phyloP scores from a whole-genome alignment of 2,888 invertebrate species.

The Microdon myrmicae region DNA sequence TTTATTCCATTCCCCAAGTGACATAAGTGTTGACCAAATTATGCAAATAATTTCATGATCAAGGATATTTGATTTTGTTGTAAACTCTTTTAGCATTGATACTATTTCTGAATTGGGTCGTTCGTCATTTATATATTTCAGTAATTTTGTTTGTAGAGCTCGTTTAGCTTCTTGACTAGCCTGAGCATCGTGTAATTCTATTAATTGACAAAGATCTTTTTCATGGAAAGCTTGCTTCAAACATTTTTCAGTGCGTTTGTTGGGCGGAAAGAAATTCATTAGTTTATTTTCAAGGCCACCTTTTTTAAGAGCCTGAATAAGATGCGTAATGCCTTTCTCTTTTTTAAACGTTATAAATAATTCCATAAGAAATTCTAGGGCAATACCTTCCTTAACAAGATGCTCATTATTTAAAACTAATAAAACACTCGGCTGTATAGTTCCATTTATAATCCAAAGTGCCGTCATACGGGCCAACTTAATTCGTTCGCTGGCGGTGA shows the following conservation, averaged over 20 bases:
- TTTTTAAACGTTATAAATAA: conserved; percentile 90
- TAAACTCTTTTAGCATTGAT: background rate
- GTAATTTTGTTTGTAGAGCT: conserved; percentile 71
- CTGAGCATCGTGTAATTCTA: conserved; percentile 82
- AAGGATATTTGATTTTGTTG: too few relatives aligned
- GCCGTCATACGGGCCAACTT: conserved; percentile 95
- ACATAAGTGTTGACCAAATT: too few relatives aligned
- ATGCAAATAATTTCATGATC: too few relatives aligned
- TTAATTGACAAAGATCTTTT: conserved; percentile 82
- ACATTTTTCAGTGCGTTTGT: conserved; percentile 90
- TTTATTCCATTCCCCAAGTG: too few relatives aligned
- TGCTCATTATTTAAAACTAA: conserved; percentile 91
- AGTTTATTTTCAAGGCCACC: conserved; percentile 82
- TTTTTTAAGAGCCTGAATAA: conserved; percentile 86
- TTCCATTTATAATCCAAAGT: conserved; percentile 91
- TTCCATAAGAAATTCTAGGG: conserved; percentile 91
- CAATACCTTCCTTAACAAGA: conserved; percentile 90
- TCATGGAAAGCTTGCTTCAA: conserved; percentile 82
- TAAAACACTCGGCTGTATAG: conserved; percentile 88
- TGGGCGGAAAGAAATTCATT: conserved; percentile 93
- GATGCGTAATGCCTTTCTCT: conserved; percentile 86
- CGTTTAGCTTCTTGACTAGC: conserved; percentile 85
- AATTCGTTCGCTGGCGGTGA: conserved; percentile 85
- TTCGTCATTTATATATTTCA: background rate
- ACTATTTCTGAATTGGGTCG: conserved; percentile 1